Conservation (phyloP, 2,797 vertebrate genomes). For the Esox masquinongy region DNA sequence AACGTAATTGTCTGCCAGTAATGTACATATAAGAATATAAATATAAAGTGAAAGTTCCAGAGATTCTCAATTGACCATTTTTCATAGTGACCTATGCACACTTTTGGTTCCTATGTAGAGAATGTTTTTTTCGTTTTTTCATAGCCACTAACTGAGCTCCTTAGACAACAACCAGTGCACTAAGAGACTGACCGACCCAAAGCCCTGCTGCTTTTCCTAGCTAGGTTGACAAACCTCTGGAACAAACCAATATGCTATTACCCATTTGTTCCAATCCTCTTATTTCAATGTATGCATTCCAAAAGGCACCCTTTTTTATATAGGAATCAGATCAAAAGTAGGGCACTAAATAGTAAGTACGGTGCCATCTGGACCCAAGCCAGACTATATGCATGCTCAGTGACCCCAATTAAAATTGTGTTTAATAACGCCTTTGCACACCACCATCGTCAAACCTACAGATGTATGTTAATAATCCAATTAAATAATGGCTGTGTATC, state of each 20-base stretch:
- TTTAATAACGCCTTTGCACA: constrained; percentile 18
- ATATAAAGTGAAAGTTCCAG: neutral
- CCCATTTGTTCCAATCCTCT: constrained; percentile 45
- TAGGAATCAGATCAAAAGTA: neutral
- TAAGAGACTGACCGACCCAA: constrained; percentile 39
- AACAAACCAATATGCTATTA: constrained; percentile 39
- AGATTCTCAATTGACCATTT: constrained; percentile 6
- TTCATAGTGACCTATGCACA: constrained; percentile 12
- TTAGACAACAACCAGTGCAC: constrained; percentile 41
- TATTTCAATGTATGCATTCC: neutral
- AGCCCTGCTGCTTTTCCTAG: constrained; percentile 30
- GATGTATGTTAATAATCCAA: neutral
- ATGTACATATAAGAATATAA: neutral
- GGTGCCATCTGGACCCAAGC: constrained; percentile 17
- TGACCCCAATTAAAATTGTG: constrained; percentile 16
- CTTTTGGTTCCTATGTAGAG: constrained; percentile 3
- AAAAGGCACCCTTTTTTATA: neutral
- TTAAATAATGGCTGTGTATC: neutral
- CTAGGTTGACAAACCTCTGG: constrained; percentile 19
- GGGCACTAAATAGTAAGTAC: neutral
- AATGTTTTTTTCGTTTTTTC: no score
- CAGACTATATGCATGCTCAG: constrained; percentile 30
- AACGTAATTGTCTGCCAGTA: neutral
- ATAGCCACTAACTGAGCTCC: constrained; percentile 49
- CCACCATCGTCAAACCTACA: neutral